A percentile compares a stretch with the other conserved stretches of the same genome.
Evolutionary conservation across 2,797 vertebrate species (phyloP).

Genomic region (Xyrichtys novacula): DNA sequence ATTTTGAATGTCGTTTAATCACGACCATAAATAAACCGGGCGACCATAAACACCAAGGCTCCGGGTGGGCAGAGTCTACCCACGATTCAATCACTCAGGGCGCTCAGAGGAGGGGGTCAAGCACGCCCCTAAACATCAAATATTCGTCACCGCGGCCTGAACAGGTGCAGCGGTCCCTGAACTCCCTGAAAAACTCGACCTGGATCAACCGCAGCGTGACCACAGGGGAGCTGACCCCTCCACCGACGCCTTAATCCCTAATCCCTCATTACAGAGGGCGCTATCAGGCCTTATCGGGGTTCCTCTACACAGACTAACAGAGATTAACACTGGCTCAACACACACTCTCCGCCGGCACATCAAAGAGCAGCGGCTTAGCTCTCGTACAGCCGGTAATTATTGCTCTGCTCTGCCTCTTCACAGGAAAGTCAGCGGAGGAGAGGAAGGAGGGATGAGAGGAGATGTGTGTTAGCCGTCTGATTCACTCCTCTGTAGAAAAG

Average conservation of each 20-base stretch:
- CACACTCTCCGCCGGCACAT: conserved; percentile 73
- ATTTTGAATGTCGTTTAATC: conserved; percentile 75
- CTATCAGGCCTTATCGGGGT: conserved; percentile 71
- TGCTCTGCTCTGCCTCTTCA: conserved; percentile 70
- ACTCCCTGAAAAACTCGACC: conserved; percentile 31
- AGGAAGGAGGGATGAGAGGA: conserved; percentile 19
- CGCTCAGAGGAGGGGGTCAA: conserved; percentile 16
- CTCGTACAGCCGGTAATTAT: conserved; percentile 73
- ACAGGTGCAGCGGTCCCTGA: background rate
- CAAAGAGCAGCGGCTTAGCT: conserved; percentile 73
- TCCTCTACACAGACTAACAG: conserved; percentile 71
- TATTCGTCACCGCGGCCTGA: conserved; percentile 8
- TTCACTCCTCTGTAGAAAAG: conserved; percentile 25
- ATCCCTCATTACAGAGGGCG: conserved; percentile 77
- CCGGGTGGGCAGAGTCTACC: conserved; percentile 32
- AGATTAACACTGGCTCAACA: conserved; percentile 81
- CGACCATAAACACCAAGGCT: conserved; percentile 52
- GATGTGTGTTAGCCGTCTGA: conserved; percentile 16
- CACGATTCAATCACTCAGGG: conserved; percentile 52
- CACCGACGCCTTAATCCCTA: conserved; percentile 69
- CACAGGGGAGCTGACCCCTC: conserved; percentile 73
- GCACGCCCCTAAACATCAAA: conserved; percentile 7
- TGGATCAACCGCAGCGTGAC: conserved; percentile 63
- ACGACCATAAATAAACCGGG: conserved; percentile 66
- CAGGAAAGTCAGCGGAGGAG: conserved; percentile 35